These are phyloP conservation scores for Volucella inanis DNA, from an alignment of 2,888 invertebrate species.

Conservation along the genomic window DNA sequence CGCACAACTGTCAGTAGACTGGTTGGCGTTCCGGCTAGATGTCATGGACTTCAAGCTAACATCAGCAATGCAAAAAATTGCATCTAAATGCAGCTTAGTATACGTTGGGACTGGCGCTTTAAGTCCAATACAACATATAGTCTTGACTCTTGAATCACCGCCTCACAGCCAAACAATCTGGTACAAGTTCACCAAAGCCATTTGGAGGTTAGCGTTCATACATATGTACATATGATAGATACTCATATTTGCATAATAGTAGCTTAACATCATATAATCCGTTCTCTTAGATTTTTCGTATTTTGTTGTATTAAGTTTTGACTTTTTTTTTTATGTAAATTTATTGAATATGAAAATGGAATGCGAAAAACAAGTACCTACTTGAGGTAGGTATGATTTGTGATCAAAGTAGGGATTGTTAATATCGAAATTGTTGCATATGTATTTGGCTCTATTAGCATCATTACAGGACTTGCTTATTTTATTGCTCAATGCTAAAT, in stretches of 20 bases:
- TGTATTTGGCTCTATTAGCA: no score
- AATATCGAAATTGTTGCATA: no score
- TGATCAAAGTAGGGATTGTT: no score
- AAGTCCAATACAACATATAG: conserved; percentile 6
- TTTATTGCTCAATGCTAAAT: no score
- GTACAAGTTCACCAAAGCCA: conserved; percentile 50
- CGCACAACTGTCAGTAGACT: conserved; percentile 55
- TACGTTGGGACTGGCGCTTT: background rate
- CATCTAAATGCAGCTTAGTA: background rate
- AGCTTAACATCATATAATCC: conserved; percentile 57
- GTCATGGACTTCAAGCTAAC: conserved; percentile 65
- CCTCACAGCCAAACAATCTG: conserved; percentile 17
- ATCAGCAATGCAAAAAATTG: background rate
- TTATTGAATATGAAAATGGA: conserved; percentile 37
- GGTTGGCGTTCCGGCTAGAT: conserved; percentile 62
- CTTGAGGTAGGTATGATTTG: no score
- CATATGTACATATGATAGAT: background rate
- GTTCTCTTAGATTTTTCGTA: background rate
- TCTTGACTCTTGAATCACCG: conserved; percentile 38
- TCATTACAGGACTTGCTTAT: no score
- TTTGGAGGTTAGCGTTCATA: conserved; percentile 20
- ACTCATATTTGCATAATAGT: conserved; percentile 59
- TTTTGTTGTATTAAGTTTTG: conserved; percentile 7
- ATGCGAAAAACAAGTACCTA: conserved; percentile 40
- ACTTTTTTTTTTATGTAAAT: conserved; percentile 9